A percentile compares a stretch with the other conserved stretches of the same genome.
These are phyloP conservation scores for Ursus arctos DNA, from an alignment of 2,113 vertebrate species.

Conservation along the genomic window DNA sequence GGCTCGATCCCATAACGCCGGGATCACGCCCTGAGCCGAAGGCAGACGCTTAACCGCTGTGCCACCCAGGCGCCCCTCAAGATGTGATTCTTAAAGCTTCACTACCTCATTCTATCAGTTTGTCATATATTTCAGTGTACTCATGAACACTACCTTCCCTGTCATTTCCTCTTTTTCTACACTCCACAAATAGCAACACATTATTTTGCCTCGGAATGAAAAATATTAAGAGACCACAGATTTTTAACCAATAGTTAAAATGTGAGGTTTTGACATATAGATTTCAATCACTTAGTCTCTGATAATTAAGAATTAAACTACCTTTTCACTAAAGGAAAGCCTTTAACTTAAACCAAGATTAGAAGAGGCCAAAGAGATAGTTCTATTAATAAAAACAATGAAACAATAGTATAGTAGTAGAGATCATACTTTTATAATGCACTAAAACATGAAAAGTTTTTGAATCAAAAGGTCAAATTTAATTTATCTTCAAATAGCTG, in stretches of 20 bases:
- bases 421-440: conserved; percentile 4
- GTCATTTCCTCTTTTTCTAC: neutral
- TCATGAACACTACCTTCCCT: neutral
- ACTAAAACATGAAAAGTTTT: neutral
- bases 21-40: neutral
- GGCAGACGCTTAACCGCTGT: too few relatives aligned
- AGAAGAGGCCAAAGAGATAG: neutral
- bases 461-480: neutral
- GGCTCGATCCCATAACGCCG: neutral
- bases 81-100: neutral
- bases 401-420: neutral
- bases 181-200: neutral
- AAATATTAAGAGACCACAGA: neutral
- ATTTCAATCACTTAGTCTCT: neutral
- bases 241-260: neutral
- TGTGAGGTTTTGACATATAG: neutral
- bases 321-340: neutral
- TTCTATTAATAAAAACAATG: neutral
- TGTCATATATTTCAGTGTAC: neutral
- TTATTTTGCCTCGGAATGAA: neutral
- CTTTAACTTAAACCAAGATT: conserved; percentile 36
- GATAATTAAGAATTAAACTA: conserved; percentile 39
- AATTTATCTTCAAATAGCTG: neutral
- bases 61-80: neutral
- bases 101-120: neutral